phyloP scores from a whole-genome alignment of 2,888 invertebrate species.

The Parnassius apollo region DNA sequence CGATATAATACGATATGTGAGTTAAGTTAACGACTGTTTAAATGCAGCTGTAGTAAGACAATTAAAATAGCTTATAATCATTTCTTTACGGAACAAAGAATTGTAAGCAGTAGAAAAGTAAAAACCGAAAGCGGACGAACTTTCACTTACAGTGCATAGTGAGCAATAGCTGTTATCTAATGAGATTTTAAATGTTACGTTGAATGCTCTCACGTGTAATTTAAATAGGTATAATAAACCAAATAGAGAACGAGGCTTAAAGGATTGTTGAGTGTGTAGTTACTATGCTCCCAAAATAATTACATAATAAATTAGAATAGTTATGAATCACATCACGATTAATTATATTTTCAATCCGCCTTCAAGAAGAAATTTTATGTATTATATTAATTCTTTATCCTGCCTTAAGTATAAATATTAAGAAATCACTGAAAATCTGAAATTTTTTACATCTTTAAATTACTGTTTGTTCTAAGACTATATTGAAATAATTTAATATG shows the following conservation, averaged over 20 bases:
- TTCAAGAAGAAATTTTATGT: no score
- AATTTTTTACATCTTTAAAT: no score
- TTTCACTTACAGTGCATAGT: slow-evolving; percentile 45
- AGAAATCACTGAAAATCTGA: no score
- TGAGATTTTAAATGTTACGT: slow-evolving; percentile 51
- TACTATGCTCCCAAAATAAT: neutral
- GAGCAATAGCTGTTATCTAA: slow-evolving; percentile 60
- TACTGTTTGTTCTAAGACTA: no score
- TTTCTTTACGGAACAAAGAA: slow-evolving; percentile 5
- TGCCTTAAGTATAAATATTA: no score
- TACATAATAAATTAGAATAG: slow-evolving; percentile 1
- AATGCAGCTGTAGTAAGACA: neutral
- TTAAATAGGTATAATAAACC: slow-evolving; percentile 32
- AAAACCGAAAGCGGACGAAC: slow-evolving; percentile 40
- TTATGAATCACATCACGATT: neutral
- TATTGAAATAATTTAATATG: no score
- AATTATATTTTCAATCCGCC: neutral
- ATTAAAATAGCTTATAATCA: slow-evolving; percentile 2
- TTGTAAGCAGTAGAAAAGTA: slow-evolving; percentile 14
- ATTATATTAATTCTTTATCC: no score
- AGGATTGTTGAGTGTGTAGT: neutral
- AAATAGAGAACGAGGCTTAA: slow-evolving; percentile 13
- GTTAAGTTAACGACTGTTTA: no score
- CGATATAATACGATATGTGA: no score
- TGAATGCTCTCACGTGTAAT: slow-evolving; percentile 41